Conservation (phyloP, 1,140 invertebrate genomes). For the Musca domestica region DNA sequence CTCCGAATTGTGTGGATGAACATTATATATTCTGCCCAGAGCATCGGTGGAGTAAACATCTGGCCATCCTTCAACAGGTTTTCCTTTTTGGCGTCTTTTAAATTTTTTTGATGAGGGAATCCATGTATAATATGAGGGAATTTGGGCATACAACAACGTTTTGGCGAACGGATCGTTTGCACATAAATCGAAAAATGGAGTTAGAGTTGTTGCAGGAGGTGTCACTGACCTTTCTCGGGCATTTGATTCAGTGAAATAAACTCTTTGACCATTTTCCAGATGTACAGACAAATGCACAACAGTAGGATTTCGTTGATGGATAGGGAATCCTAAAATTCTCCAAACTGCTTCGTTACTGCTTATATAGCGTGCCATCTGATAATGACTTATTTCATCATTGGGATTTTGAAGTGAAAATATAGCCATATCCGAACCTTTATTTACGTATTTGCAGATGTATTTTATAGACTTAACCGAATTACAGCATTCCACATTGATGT, state of each 20-base stretch:
- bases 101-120: slow-evolving; percentile 42
- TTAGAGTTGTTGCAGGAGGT: slow-evolving; percentile 39
- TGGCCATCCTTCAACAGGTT: slow-evolving; percentile 33
- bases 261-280: slow-evolving; percentile 20
- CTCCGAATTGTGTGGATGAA: slow-evolving; percentile 48
- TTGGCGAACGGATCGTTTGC: slow-evolving; percentile 40
- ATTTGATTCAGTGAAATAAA: slow-evolving; percentile 16
- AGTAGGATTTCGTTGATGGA: slow-evolving; percentile 34
- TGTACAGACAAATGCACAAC: slow-evolving; percentile 2
- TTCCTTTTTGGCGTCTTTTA: slow-evolving; percentile 19
- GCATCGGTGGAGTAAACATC: slow-evolving; percentile 39
- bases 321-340: slow-evolving; percentile 46
- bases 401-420: slow-evolving; percentile 41
- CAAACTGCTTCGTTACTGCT: slow-evolving; percentile 54
- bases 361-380: slow-evolving; percentile 51
- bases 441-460: slow-evolving; percentile 55
- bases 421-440: slow-evolving; percentile 51
- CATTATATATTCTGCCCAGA: slow-evolving; percentile 51
- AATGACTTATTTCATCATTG: slow-evolving; percentile 30
- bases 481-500: too few relatives aligned
- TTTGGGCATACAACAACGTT: slow-evolving; percentile 53
- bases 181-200: slow-evolving; percentile 40
- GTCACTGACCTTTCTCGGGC: slow-evolving; percentile 14
- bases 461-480: slow-evolving; percentile 54
- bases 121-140: slow-evolving; percentile 53